A percentile compares a stretch with the other conserved stretches of the same genome.
Evolutionary conservation across 2,113 vertebrate species (phyloP).

Genomic region (Romanogobio albipinnatus): DNA sequence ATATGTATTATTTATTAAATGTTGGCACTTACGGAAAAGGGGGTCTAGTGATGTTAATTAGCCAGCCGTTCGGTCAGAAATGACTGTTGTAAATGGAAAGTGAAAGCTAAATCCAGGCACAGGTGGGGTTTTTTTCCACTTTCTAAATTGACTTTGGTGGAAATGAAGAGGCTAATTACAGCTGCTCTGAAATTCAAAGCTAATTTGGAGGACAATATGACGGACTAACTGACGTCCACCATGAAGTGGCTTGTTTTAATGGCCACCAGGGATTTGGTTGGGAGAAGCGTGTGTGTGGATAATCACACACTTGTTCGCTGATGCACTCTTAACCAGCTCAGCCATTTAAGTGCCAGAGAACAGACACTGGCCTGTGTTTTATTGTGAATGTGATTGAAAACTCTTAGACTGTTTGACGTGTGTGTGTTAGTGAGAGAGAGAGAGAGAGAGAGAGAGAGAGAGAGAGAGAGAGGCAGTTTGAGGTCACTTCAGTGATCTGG

Average conservation of each 20-base stretch:
- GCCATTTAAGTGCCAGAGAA: conserved; percentile 53
- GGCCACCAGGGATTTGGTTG: conserved; percentile 67
- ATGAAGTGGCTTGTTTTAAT: conserved; percentile 61
- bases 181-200: conserved; percentile 74
- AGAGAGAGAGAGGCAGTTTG: conserved; percentile 66
- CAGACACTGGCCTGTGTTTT: conserved; percentile 34
- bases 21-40: conserved; percentile 77
- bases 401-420: conserved; percentile 60
- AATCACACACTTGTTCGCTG: conserved; percentile 45
- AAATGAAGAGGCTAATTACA: conserved; percentile 79
- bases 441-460: conserved; percentile 60
- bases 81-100: conserved; percentile 79
- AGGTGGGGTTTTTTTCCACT: conserved; percentile 65
- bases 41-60: conserved; percentile 81
- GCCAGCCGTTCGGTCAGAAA: conserved; percentile 82
- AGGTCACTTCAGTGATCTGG: conserved; percentile 77
- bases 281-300: conserved; percentile 18
- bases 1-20: conserved; percentile 84
- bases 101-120: conserved; percentile 75
- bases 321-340: conserved; percentile 60
- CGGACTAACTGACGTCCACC: conserved; percentile 77
- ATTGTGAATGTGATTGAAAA: conserved; percentile 54
- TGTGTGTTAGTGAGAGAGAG: conserved; percentile 48
- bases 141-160: conserved; percentile 75
- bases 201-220: conserved; percentile 74